Evolutionary conservation across 2,113 vertebrate genomes (phyloP).

Genomic region (Pedionomus torquatus): DNA sequence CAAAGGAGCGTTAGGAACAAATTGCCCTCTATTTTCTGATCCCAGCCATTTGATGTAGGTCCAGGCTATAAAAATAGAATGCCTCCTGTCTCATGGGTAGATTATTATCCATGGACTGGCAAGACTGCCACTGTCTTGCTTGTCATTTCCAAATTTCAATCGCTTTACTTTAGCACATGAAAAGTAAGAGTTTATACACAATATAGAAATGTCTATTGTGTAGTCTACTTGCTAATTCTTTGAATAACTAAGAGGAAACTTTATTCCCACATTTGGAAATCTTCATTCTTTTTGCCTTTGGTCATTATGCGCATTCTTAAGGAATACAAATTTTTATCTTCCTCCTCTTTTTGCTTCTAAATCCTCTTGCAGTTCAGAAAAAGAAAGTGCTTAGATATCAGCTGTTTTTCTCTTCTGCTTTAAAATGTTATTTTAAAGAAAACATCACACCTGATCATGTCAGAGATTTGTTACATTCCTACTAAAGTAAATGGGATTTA

Average conservation of each 20-base stretch:
- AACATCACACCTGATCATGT: not conserved
- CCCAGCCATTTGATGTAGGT: not conserved
- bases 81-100: not conserved
- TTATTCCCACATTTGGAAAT: not conserved
- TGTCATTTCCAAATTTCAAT: not conserved
- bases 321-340: not conserved
- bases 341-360: not conserved
- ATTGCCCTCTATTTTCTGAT: conserved; percentile 25
- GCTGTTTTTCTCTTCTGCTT: not conserved
- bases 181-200: not conserved
- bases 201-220: not conserved
- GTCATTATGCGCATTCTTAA: not conserved
- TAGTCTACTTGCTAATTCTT: not conserved
- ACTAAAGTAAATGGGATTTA: conserved; percentile 11
- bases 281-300: not conserved
- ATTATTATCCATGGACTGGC: not conserved
- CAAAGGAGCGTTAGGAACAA: not conserved
- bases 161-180: not conserved
- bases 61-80: conserved; percentile 1
- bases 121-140: not conserved
- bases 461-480: not conserved
- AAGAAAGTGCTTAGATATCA: not conserved
- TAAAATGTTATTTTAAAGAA: not conserved
- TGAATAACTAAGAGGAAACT: not conserved
- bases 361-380: not conserved